Percentiles rank a stretch among this genome's conserved stretches.
Evolutionary conservation across 1,140 invertebrate species (phyloP).

Genomic region (Scaptomyza pallida): DNA sequence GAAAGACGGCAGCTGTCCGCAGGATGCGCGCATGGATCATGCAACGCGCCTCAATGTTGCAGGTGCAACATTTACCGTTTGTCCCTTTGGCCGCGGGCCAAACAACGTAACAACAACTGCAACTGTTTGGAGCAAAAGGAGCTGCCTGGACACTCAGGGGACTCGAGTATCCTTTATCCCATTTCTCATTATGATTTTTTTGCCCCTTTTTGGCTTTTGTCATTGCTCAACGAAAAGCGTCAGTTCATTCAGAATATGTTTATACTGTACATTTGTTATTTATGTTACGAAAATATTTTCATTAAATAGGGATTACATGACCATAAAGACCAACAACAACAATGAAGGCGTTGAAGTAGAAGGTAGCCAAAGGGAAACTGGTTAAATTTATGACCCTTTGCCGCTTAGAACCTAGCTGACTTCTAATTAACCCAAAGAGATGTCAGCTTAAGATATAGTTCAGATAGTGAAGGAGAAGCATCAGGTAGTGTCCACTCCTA

Average conservation of each 20-base stretch:
- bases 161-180: constrained; percentile 4
- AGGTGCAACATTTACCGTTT: constrained; percentile 79
- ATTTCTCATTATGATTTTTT: constrained; percentile 7
- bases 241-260: neutral
- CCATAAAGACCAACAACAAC: constrained; percentile 36
- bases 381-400: constrained; percentile 46
- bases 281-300: constrained; percentile 74
- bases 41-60: constrained; percentile 19
- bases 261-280: constrained; percentile 62
- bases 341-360: neutral
- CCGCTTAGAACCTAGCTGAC: neutral
- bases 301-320: constrained; percentile 38
- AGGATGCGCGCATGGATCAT: constrained; percentile 57
- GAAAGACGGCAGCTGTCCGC: constrained; percentile 48
- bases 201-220: constrained; percentile 26
- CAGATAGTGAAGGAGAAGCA: neutral
- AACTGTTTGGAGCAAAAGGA: constrained; percentile 10
- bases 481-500: constrained; percentile 38
- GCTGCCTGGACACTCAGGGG: neutral
- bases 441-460: constrained; percentile 46
- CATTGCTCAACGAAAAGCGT: constrained; percentile 13
- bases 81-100: constrained; percentile 44
- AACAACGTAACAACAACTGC: constrained; percentile 2
- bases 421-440: constrained; percentile 64
- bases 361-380: neutral